Conservation (phyloP, 2,888 invertebrate species). For the Hypolimnas misippus region DNA sequence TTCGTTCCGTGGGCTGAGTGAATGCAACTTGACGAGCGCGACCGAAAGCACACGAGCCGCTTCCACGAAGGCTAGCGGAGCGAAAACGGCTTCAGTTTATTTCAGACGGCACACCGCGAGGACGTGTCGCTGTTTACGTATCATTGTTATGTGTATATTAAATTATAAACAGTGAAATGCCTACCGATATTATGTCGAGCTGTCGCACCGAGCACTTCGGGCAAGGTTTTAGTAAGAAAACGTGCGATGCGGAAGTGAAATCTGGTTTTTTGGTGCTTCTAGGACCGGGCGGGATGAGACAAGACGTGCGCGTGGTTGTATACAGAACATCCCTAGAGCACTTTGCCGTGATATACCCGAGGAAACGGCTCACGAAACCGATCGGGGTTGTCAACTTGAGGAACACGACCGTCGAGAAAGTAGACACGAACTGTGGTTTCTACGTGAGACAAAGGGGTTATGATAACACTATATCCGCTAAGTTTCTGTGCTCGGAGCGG, state of each 20-base stretch:
- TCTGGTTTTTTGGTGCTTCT: slow-evolving; percentile 85
- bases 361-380: slow-evolving; percentile 85
- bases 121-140: slow-evolving; percentile 44
- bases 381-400: slow-evolving; percentile 85
- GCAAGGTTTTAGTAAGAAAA: slow-evolving; percentile 60
- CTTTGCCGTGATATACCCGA: slow-evolving; percentile 86
- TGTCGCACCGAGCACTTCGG: slow-evolving; percentile 67
- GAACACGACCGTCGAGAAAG: slow-evolving; percentile 84
- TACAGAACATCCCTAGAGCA: slow-evolving; percentile 86
- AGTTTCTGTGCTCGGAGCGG: slow-evolving; percentile 83
- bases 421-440: slow-evolving; percentile 78
- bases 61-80: slow-evolving; percentile 19
- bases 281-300: slow-evolving; percentile 83
- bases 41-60: slow-evolving; percentile 27
- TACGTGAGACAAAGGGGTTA: slow-evolving; percentile 85
- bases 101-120: slow-evolving; percentile 47
- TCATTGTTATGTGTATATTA: slow-evolving; percentile 39
- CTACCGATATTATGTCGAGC: slow-evolving; percentile 67
- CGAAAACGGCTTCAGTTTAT: slow-evolving; percentile 51
- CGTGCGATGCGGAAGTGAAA: slow-evolving; percentile 83
- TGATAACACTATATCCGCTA: slow-evolving; percentile 84
- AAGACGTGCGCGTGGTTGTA: slow-evolving; percentile 86
- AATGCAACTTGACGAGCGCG: slow-evolving; percentile 39
- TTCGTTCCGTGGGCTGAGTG: slow-evolving; percentile 34
- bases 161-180: slow-evolving; percentile 66